These are phyloP conservation scores for Helostoma temminkii DNA, from an alignment of 2,797 vertebrate genomes.

Conservation along the genomic window DNA sequence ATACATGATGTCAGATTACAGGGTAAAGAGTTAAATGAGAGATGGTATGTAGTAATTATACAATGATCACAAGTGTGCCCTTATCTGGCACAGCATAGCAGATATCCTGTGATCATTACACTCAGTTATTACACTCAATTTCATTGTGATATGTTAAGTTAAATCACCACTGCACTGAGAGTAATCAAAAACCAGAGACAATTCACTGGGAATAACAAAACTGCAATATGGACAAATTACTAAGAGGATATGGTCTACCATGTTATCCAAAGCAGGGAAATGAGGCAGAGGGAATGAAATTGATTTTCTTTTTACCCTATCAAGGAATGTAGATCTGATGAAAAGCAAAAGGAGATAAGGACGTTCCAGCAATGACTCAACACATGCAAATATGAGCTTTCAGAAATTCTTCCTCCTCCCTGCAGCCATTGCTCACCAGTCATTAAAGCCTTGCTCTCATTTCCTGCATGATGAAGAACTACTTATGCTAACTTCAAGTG, in stretches of 20 bases:
- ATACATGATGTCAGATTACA: conserved; percentile 44
- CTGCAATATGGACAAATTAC: conserved; percentile 40
- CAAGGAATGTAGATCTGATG: conserved; percentile 55
- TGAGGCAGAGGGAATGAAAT: conserved; percentile 51
- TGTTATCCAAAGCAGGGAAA: conserved; percentile 57
- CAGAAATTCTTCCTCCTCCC: conserved; percentile 29
- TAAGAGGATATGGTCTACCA: conserved; percentile 40
- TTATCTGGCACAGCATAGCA: conserved; percentile 47
- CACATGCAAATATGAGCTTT: conserved; percentile 60
- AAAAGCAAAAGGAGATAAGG: conserved; percentile 59
- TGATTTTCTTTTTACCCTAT: conserved; percentile 48
- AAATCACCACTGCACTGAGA: conserved; percentile 46
- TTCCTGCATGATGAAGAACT: conserved; percentile 43
- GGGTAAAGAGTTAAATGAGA: conserved; percentile 63
- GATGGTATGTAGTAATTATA: conserved; percentile 55
- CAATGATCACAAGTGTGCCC: conserved; percentile 41
- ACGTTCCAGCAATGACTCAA: conserved; percentile 63
- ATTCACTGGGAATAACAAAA: conserved; percentile 45
- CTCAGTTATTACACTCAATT: conserved; percentile 60
- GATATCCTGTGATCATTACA: conserved; percentile 47
- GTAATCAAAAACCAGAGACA: conserved; percentile 53
- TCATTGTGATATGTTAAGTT: conserved; percentile 43
- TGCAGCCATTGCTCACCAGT: conserved; percentile 27
- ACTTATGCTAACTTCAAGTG: conserved; percentile 39
- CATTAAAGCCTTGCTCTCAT: conserved; percentile 48